Conservation (phyloP, 2,797 vertebrate genomes). For the Gymnodraco acuticeps region DNA sequence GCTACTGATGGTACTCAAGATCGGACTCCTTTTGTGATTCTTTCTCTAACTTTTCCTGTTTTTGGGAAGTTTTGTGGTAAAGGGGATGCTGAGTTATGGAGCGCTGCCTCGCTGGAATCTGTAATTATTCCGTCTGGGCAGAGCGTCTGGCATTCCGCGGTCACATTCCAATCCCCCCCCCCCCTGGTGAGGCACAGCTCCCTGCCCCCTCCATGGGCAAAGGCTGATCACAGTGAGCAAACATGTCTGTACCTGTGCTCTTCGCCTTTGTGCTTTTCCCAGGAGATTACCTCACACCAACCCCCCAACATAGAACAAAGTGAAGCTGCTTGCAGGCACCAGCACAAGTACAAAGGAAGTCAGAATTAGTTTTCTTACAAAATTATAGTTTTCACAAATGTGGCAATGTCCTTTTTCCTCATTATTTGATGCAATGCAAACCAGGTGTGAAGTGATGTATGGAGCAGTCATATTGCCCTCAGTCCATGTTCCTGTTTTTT, state of each 20-base stretch:
- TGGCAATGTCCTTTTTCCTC: background rate
- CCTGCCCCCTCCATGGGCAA: slow-evolving; percentile 66
- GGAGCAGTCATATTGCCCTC: slow-evolving; percentile 7
- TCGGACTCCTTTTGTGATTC: background rate
- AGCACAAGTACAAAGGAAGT: slow-evolving; percentile 13
- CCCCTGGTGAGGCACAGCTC: slow-evolving; percentile 71
- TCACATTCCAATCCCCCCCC: slow-evolving; percentile 84
- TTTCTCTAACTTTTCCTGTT: slow-evolving; percentile 20
- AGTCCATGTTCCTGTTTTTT: background rate
- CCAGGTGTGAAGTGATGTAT: slow-evolving; percentile 34
- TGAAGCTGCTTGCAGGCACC: background rate
- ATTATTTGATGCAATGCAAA: slow-evolving; percentile 31
- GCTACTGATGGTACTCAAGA: background rate
- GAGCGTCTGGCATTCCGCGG: slow-evolving; percentile 87
- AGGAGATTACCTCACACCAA: slow-evolving; percentile 18
- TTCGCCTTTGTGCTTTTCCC: slow-evolving; percentile 46
- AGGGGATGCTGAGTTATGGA: slow-evolving; percentile 66
- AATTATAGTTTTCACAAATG: background rate
- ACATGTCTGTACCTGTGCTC: slow-evolving; percentile 79
- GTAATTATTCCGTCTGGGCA: slow-evolving; percentile 86
- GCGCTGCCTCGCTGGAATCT: slow-evolving; percentile 76
- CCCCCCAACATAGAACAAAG: background rate
- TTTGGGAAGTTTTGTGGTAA: slow-evolving; percentile 75
- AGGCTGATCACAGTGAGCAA: slow-evolving; percentile 69
- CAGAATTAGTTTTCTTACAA: slow-evolving; percentile 11